These are phyloP conservation scores for Ectobius pallidus DNA, from an alignment of 2,888 invertebrate genomes.

Conservation along the genomic window DNA sequence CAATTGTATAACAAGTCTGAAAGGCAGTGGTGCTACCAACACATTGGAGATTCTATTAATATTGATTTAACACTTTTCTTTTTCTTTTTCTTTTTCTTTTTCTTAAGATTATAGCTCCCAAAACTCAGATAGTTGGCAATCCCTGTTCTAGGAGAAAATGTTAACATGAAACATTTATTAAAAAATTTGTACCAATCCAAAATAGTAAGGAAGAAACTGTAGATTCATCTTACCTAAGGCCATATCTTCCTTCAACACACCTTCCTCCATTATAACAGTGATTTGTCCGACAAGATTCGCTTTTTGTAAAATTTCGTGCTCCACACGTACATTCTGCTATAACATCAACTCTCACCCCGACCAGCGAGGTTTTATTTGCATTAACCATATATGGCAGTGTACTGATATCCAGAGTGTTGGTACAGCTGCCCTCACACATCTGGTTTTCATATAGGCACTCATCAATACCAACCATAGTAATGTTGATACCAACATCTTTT, in stretches of 20 bases:
- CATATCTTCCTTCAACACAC: slow-evolving; percentile 90
- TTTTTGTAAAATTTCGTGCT: slow-evolving; percentile 88
- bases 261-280: slow-evolving; percentile 96
- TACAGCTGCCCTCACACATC: slow-evolving; percentile 96
- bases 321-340: slow-evolving; percentile 93
- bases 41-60: too few species aligned
- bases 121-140: too few species aligned
- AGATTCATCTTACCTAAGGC: slow-evolving; percentile 55
- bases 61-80: too few species aligned
- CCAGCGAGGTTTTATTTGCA: slow-evolving; percentile 94
- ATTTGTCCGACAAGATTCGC: slow-evolving; percentile 86
- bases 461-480: slow-evolving; percentile 97
- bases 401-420: slow-evolving; percentile 88
- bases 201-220: not conserved
- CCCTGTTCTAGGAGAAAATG: too few species aligned
- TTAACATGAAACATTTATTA: too few species aligned
- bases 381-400: slow-evolving; percentile 94
- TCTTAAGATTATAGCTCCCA: too few species aligned
- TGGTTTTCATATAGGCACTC: slow-evolving; percentile 94
- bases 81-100: too few species aligned
- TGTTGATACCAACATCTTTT: slow-evolving; percentile 91
- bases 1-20: too few species aligned
- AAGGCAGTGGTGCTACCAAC: too few species aligned
- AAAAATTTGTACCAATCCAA: too few species aligned
- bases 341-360: slow-evolving; percentile 93